Evolutionary conservation across 2,113 vertebrate species (phyloP), one percentile per base, ranked within the genome.

Genomic region (Dasyurus viverrinus): DNA sequence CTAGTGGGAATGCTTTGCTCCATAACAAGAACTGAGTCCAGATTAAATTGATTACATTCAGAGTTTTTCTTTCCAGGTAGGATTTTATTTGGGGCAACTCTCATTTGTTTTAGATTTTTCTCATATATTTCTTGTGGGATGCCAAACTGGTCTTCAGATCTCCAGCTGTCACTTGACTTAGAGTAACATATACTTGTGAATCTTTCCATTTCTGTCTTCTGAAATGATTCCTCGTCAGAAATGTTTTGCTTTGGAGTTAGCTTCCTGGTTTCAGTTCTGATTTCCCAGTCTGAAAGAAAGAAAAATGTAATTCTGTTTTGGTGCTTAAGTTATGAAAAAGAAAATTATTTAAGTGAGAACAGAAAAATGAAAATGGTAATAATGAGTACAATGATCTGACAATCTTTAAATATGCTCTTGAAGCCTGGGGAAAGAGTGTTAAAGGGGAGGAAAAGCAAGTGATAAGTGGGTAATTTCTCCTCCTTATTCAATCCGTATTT

Each of bases 21-120:
- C 84, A 93, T 90, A 27, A 50, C 89, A 36, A 97, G 92, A 90
- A 94, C 89, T 53, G 95, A 92, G 54, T 84, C 96, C 53, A 90
- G 94, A 89, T 95, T 97, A 76, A 97, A 97, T 68, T 47, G 89
- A 22, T 96, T 98, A 76, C 96, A 97, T 53, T 95, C 90, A 1
- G 12, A 30, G 14, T 5, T 68, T 68, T 68, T 68, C 30, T 68
- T 68, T 30, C 12, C 60, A 36, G 0, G 30, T 36, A 68, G 60
- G 30, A 68, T 68, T 57, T 96, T 97, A n/a, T 96, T 97, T 89
- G 93, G 97, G 93, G 90, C 30, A n/a, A 90, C 52, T 48, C 46
- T n/a, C 25, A 97, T 94, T 89, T 91, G 68, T 48, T 92, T 68
- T 46, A 94, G 90, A 90, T n/a, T 90, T 89, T 96, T 97, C 57